Conservation (phyloP, 2,113 vertebrate genomes). For the Vulpes ferrilata region DNA sequence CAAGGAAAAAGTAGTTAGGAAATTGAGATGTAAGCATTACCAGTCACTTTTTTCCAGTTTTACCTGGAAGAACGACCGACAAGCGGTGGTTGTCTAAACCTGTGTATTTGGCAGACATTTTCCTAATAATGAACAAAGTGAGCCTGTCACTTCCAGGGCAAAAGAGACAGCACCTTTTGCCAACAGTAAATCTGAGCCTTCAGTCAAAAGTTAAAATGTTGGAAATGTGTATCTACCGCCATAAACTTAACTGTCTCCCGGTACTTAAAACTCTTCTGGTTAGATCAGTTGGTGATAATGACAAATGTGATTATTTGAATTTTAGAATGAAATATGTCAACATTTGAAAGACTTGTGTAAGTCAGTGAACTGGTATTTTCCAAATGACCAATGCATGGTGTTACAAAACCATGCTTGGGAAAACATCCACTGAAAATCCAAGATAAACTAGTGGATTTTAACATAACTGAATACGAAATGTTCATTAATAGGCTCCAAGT, state of each 20-base stretch:
- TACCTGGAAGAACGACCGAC: neutral
- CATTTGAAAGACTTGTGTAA: neutral
- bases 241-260: neutral
- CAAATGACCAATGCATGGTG: neutral
- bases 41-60: neutral
- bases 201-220: neutral
- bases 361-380: neutral
- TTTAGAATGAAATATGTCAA: conserved; percentile 25
- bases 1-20: neutral
- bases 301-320: neutral
- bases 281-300: neutral
- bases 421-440: neutral
- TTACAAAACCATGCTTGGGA: neutral
- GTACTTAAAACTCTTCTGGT: neutral
- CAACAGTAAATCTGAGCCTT: neutral
- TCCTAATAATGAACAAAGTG: conserved; percentile 38
- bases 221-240: neutral
- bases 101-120: neutral
- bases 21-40: neutral
- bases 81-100: neutral
- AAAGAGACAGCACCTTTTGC: neutral
- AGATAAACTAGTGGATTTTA: neutral
- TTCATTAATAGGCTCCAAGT: neutral
- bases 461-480: conserved; percentile 19
- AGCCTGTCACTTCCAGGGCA: neutral